phyloP scores from a whole-genome alignment of 2,888 invertebrate species.

The Lathronympha strigana region DNA sequence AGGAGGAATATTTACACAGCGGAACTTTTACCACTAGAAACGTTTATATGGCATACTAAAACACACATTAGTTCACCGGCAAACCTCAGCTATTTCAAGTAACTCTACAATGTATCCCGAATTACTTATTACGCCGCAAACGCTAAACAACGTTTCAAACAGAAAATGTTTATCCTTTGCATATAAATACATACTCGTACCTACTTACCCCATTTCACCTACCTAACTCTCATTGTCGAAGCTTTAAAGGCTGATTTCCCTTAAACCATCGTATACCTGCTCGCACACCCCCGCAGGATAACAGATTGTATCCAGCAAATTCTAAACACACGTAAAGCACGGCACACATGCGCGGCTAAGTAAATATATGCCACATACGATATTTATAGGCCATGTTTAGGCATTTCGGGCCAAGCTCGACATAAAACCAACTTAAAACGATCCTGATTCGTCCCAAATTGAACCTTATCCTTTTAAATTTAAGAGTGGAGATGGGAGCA shows the following conservation, averaged over 20 bases:
- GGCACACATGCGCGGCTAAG: conserved; percentile 51
- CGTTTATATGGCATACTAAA: neutral
- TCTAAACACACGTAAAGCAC: conserved; percentile 51
- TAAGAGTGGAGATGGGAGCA: conserved; percentile 42
- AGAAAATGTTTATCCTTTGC: conserved; percentile 36
- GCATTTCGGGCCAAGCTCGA: conserved; percentile 64
- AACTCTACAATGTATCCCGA: conserved; percentile 24
- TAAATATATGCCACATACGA: conserved; percentile 64
- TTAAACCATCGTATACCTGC: conserved; percentile 4
- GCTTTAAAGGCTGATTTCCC: neutral
- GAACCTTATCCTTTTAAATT: conserved; percentile 46
- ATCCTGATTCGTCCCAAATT: conserved; percentile 45
- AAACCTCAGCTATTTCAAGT: conserved; percentile 11
- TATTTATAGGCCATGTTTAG: conserved; percentile 76
- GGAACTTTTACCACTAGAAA: neutral
- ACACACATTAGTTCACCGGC: conserved; percentile 9
- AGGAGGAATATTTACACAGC: neutral
- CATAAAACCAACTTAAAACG: conserved; percentile 47
- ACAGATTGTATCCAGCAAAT: conserved; percentile 47
- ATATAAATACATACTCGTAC: conserved; percentile 10
- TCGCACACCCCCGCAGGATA: conserved; percentile 24
- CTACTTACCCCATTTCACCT: neutral
- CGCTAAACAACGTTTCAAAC: conserved; percentile 32
- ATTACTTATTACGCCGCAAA: conserved; percentile 29
- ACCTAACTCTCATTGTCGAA: neutral